Evolutionary conservation across 2,113 vertebrate genomes (phyloP), one percentile per base, ranked within the genome.

Genomic region (Parotia lawesii): DNA sequence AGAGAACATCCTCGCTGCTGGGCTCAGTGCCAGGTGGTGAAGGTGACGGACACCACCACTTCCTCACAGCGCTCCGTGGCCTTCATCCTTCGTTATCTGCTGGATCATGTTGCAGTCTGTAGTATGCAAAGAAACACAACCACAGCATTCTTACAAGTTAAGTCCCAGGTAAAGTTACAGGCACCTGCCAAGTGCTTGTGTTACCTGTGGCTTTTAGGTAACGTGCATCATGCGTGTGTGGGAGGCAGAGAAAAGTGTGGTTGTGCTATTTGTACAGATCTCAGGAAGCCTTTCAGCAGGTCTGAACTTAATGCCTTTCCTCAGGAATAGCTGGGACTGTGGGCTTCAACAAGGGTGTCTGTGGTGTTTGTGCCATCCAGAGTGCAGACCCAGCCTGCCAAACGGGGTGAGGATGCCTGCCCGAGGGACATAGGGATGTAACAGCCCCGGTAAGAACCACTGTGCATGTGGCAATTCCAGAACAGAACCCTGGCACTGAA

Each of bases 221-320:
- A 58, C 0, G 1, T 33, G 37, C 11, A 11, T 44, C 24, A 22
- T 0, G 4, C 0, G 2, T 11, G 15, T 48, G 35, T 15, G 64
- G 65, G 62, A 40, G 45, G 29, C 15, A 71, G 56, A 60, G 29
- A 22, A 42, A 86, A 89, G 29, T 4, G 42, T 27, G 9, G n/a
- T 28, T 42, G 12, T 76, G 79, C 53, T 72, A 1, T 57, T 25
- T 31, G 47, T 61, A 65, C 67, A 33, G 14, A 77, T 4, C 38
- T 48, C 35, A 38, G 54, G 54, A 92, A 61, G 15, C 11, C 48
- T 64, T 54, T 45, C 70, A 23, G 21, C 3, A 42, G 62, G 21
- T 50, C 66, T 82, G 66, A 53, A 28, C 15, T 75, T 48, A 10
- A 10, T 0, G 0, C 28, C 31, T 76, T 69, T 80, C 56, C 65